phyloP scores from a whole-genome alignment of 2,797 vertebrate species.

The Erpetoichthys calabaricus region DNA sequence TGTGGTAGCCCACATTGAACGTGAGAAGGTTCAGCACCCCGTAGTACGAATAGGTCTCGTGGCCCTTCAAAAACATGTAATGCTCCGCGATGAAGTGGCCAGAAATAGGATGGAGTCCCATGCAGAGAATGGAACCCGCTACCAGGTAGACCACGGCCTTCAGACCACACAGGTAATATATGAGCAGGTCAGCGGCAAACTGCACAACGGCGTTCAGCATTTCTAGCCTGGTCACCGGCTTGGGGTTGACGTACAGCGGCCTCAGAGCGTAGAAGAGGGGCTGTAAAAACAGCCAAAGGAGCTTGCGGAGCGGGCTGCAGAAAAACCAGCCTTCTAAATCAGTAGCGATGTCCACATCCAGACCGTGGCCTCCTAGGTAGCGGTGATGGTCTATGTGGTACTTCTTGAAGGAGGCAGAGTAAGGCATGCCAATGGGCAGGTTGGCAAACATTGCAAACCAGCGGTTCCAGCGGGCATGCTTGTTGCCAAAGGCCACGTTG shows the following conservation, averaged over 20 bases:
- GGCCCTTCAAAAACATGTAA: slow-evolving; percentile 89
- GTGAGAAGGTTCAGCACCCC: slow-evolving; percentile 83
- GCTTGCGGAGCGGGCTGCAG: slow-evolving; percentile 71
- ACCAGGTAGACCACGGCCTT: slow-evolving; percentile 82
- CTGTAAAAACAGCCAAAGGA: slow-evolving; percentile 83
- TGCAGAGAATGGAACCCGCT: slow-evolving; percentile 70
- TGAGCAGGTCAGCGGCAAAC: slow-evolving; percentile 47
- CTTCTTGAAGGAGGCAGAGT: slow-evolving; percentile 91
- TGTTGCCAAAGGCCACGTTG: slow-evolving; percentile 86
- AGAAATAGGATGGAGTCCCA: slow-evolving; percentile 91
- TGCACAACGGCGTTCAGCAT: slow-evolving; percentile 66
- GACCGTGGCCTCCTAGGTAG: slow-evolving; percentile 73
- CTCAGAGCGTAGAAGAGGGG: slow-evolving; percentile 78
- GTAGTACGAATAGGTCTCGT: slow-evolving; percentile 95
- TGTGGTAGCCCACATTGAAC: slow-evolving; percentile 93
- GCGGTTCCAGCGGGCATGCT: slow-evolving; percentile 65
- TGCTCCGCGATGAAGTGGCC: slow-evolving; percentile 96
- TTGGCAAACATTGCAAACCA: slow-evolving; percentile 94
- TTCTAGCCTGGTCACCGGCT: slow-evolving; percentile 70
- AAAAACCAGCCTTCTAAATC: slow-evolving; percentile 90
- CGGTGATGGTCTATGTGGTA: slow-evolving; percentile 96
- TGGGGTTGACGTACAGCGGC: slow-evolving; percentile 77
- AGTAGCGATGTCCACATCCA: slow-evolving; percentile 87
- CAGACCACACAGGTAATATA: slow-evolving; percentile 71
- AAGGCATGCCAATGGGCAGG: slow-evolving; percentile 80